Conservation (phyloP, 2,797 vertebrate species). For the Tapera naevia region DNA sequence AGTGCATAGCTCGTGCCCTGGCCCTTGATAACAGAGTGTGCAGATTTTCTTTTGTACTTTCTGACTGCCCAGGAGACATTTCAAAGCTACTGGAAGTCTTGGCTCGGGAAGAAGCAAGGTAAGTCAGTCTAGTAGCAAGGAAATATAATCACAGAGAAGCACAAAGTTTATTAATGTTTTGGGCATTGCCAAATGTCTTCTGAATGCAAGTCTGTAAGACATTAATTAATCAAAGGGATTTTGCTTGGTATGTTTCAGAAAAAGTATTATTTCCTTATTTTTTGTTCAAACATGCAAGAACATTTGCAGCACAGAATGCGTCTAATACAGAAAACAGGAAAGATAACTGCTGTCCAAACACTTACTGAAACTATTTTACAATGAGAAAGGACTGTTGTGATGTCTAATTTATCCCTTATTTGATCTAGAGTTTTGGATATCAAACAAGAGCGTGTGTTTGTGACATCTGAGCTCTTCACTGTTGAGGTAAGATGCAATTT, state of each 20-base stretch:
- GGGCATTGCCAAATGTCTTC: neutral
- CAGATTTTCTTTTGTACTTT: constrained; percentile 84
- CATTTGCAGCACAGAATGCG: neutral
- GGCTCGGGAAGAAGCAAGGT: constrained; percentile 89
- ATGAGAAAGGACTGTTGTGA: neutral
- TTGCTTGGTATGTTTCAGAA: neutral
- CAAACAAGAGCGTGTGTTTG: constrained; percentile 81
- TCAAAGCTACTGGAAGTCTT: constrained; percentile 87
- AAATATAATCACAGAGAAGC: neutral
- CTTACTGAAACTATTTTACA: neutral
- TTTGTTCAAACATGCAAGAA: neutral
- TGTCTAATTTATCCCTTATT: constrained; percentile 18
- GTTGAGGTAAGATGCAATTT: constrained; percentile 77
- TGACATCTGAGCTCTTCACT: constrained; percentile 85
- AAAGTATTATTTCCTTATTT: neutral
- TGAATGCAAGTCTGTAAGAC: neutral
- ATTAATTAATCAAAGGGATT: neutral
- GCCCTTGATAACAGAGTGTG: constrained; percentile 85
- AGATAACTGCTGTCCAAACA: neutral
- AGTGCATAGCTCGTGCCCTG: constrained; percentile 87
- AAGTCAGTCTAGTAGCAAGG: neutral
- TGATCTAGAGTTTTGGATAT: constrained; percentile 85
- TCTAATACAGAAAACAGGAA: neutral
- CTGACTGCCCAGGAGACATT: constrained; percentile 85
- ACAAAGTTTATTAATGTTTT: neutral